Base-by-base conservation (phyloP, 2,888 invertebrate species). In the Drosophila merina region DNA sequence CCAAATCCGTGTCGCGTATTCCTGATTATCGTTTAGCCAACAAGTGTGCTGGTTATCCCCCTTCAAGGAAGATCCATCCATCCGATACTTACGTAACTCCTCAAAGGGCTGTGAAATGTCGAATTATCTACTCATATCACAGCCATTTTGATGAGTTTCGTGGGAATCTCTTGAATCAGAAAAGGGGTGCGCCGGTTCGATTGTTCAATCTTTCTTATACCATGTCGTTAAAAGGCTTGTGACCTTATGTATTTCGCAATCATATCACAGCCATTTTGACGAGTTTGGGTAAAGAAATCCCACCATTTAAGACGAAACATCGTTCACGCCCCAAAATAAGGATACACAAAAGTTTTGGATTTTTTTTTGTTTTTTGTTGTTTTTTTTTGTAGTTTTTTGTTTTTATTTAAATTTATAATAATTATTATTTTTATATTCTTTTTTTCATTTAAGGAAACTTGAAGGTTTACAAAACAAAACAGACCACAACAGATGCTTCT, bases 251-350 rank as follows among this genome's bases (percentile, higher is more conserved):
- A 67, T 63, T 42, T 66, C 64, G 75, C 72, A 81, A 79, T 89
- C 91, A 91, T 91, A 91, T 91, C 91, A 91, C 91, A 91, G 91
- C 91, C 91, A 91, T 91, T 91, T 91, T 91, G 91, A 91, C 91
- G 91, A 91, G 91, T 91, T 91, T 89, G 91, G 89, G 89, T 87
- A 87, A 86, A 90, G 90, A 90, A 89, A 87, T 80, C 72, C 84
- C 90, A 87, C 86, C 88, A 77, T 20, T 20, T 20, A 20, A 20
- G 20, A 20, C 1, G 20, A n/a, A 28, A 0, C 28, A 3, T 6
- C 28, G 52, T 38, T 12, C 12, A 64, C 54, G 67, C 67, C 67
- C 67, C 9, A 8, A 3, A 59, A 62, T 42, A 72, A 63, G 45
- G 67, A 76, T 59, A 85, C 59, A 56, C 68, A 66, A 10, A 10